A percentile compares a stretch with the other conserved stretches of the same genome.
These are phyloP conservation scores for Momotus momota DNA, from an alignment of 2,797 vertebrate species.

Conservation along the genomic window DNA sequence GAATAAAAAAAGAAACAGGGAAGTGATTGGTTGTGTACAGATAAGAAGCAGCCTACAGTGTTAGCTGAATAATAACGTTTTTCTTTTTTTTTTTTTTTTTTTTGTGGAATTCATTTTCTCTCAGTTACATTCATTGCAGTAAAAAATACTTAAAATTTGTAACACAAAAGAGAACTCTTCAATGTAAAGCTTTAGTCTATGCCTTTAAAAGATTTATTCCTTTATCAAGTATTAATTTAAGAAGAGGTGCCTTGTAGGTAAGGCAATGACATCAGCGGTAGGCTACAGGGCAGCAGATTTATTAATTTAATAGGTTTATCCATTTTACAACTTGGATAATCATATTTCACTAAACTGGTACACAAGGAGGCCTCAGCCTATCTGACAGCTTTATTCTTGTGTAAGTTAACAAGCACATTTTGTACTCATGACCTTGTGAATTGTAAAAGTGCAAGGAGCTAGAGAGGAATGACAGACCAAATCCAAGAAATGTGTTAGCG, in stretches of 20 bases:
- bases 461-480: constrained; percentile 59
- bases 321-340: constrained; percentile 63
- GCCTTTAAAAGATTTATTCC: constrained; percentile 45
- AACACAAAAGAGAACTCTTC: constrained; percentile 43
- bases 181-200: constrained; percentile 7
- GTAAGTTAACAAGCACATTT: constrained; percentile 73
- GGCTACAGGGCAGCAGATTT: constrained; percentile 69
- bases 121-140: constrained; percentile 26
- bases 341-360: constrained; percentile 74
- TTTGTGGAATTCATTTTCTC: constrained; percentile 52
- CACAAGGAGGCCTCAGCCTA: constrained; percentile 59
- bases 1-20: constrained; percentile 30
- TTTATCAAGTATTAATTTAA: constrained; percentile 55
- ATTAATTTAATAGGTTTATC: constrained; percentile 65
- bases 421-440: constrained; percentile 66
- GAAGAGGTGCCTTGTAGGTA: constrained; percentile 14
- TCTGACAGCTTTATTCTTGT: constrained; percentile 75
- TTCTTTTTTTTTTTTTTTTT: not conserved
- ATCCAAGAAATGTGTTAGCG: constrained; percentile 47
- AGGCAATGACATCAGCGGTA: constrained; percentile 26
- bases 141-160: constrained; percentile 48
- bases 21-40: constrained; percentile 48
- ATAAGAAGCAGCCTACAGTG: constrained; percentile 1
- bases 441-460: constrained; percentile 53
- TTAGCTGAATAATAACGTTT: constrained; percentile 20